Evolutionary conservation across 1,140 invertebrate genomes (phyloP).

Genomic region (Helicoverpa zea): DNA sequence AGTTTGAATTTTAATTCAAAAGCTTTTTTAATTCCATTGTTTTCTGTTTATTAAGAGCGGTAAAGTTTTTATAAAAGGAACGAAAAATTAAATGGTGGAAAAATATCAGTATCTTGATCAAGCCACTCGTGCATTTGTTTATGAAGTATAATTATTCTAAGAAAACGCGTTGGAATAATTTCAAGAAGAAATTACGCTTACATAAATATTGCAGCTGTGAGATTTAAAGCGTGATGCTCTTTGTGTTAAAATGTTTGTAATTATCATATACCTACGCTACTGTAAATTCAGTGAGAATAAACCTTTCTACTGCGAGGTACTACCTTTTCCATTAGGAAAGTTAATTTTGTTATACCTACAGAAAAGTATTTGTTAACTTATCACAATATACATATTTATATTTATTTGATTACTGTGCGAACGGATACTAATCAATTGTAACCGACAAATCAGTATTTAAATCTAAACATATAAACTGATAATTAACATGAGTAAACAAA

Average conservation of each 20-base stretch:
- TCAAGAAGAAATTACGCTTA: neutral
- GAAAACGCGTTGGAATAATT: neutral
- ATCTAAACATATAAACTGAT: neutral
- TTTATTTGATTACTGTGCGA: neutral
- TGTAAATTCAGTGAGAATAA: neutral
- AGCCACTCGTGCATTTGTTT: neutral
- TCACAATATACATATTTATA: neutral
- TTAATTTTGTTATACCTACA: neutral
- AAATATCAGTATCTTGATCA: conserved; percentile 6
- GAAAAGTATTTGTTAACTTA: neutral
- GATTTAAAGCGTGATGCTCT: conserved; percentile 6
- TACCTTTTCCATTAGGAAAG: too few relatives aligned
- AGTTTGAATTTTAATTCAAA: neutral
- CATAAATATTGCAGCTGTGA: neutral
- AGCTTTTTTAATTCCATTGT: neutral
- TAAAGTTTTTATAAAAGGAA: neutral
- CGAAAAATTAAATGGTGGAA: neutral
- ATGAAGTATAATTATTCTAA: neutral
- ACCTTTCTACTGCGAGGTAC: neutral
- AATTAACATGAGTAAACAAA: conserved; percentile 24
- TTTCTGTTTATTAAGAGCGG: conserved; percentile 5
- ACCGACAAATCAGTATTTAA: neutral
- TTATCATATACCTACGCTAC: neutral
- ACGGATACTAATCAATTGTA: neutral
- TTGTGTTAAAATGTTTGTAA: neutral